Base-by-base conservation (phyloP, 2,888 invertebrate genomes). In the Eristalinus sepulchralis region DNA sequence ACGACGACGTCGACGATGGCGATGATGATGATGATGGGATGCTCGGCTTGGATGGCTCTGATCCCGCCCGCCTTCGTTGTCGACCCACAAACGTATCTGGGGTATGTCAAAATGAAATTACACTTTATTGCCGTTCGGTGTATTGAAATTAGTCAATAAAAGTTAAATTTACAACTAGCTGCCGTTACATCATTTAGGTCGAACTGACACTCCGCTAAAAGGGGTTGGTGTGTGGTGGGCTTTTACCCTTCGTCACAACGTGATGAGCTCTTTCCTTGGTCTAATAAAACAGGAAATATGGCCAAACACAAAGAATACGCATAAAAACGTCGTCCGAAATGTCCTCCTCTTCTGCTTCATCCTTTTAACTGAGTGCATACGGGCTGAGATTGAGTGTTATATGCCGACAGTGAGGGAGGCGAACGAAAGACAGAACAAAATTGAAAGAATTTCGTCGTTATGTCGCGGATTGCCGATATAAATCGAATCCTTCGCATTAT, bases 121-220 rank as follows among this genome's bases (percentile, higher is more conserved):
- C 86, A 83, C 83, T 86, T 86, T 86, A 86, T 86, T 83, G 86
- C 82, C 68, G 27, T 83, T 83, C 64, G 75, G 86, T 83, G 81
- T 88, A 85, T 88, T 87, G 87, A 87, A 87, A 87, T 87, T 87
- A 83, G 83, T 83, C 87, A 87, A 87, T 87, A 87, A 87, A 87
- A 83, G 83, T 83, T 76, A 76, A 83, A 87, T 87, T 87, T 87
- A 87, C 87, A 87, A 83, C 86, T 83, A 73, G 47, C 78, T 86
- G 85, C 62, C 66, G 75, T 86, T 75, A 79, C 82, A 86, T 86
- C 70, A 86, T 86, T 86, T 83, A 82, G 78, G 86, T 83, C 78
- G 47, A 47, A 47, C 47, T 47, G 47, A 47, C 47, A 47, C 47
- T 47, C 47, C 17, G 6, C 17, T 5, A 17, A 47, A 47, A 17